Evolutionary conservation across 2,888 invertebrate species (phyloP).

Genomic region (Nomada fabriciana): DNA sequence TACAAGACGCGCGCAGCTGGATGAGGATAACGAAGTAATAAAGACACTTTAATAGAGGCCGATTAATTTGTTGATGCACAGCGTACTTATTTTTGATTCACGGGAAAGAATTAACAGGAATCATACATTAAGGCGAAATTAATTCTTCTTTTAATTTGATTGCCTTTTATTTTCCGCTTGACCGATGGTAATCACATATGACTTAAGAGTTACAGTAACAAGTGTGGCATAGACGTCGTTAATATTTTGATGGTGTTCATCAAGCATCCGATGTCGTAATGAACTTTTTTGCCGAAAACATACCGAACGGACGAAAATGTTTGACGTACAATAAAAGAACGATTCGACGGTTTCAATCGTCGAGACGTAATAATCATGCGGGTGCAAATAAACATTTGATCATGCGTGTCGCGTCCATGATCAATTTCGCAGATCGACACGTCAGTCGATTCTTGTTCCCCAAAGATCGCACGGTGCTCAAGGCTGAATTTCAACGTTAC

Average conservation of each 20-base stretch:
- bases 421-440: conserved; percentile 38
- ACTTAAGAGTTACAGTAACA: background rate
- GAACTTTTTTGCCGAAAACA: background rate
- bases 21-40: background rate
- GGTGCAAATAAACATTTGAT: background rate
- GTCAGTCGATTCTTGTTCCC: conserved; percentile 33
- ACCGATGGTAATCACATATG: background rate
- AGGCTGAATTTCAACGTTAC: conserved; percentile 60
- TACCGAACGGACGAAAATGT: background rate
- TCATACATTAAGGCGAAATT: conserved; percentile 1
- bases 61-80: background rate
- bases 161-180: background rate
- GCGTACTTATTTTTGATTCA: background rate
- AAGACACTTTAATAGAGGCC: background rate
- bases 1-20: background rate
- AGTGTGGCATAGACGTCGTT: background rate
- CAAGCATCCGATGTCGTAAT: background rate
- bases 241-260: background rate
- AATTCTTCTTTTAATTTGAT: background rate
- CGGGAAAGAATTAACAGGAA: background rate
- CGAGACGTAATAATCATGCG: background rate
- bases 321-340: background rate
- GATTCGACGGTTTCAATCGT: background rate
- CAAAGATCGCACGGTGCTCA: conserved; percentile 64
- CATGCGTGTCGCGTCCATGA: background rate